Percentiles rank a stretch among this genome's conserved stretches.
Conservation (phyloP, 2,113 vertebrate species). For the Pteronura brasiliensis region DNA sequence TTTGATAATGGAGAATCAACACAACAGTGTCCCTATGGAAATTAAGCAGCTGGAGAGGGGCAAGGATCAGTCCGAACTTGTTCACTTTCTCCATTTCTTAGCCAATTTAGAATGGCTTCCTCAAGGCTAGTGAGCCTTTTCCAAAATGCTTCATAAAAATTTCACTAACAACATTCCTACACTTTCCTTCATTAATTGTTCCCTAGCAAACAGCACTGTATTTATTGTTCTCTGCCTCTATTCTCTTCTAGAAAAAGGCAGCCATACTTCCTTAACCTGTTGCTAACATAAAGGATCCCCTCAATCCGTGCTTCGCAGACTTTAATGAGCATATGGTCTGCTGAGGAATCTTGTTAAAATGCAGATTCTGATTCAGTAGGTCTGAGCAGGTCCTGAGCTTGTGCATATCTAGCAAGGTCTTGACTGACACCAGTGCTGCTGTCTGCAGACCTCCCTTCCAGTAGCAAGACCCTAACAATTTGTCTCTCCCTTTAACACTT, state of each 20-base stretch:
- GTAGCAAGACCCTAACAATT: not conserved
- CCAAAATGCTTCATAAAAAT: constrained; percentile 32
- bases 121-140: constrained; percentile 15
- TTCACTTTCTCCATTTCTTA: constrained; percentile 41
- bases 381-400: not conserved
- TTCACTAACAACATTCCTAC: constrained; percentile 43
- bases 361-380: not conserved
- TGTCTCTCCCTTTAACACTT: not conserved
- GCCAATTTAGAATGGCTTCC: constrained; percentile 34
- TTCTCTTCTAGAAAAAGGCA: not conserved
- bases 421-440: not conserved
- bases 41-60: constrained; percentile 29
- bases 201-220: constrained; percentile 5
- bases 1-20: constrained; percentile 43
- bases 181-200: constrained; percentile 43
- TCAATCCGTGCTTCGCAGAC: not conserved
- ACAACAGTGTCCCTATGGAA: constrained; percentile 18
- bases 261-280: not conserved
- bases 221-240: not conserved
- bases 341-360: not conserved
- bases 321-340: not conserved
- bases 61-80: constrained; percentile 30
- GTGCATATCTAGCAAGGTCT: not conserved
- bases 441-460: not conserved
- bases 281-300: not conserved